Percentiles rank a stretch among this genome's conserved stretches.
These are phyloP conservation scores for Diadromus collaris DNA, from an alignment of 2,888 invertebrate species.

Conservation along the genomic window DNA sequence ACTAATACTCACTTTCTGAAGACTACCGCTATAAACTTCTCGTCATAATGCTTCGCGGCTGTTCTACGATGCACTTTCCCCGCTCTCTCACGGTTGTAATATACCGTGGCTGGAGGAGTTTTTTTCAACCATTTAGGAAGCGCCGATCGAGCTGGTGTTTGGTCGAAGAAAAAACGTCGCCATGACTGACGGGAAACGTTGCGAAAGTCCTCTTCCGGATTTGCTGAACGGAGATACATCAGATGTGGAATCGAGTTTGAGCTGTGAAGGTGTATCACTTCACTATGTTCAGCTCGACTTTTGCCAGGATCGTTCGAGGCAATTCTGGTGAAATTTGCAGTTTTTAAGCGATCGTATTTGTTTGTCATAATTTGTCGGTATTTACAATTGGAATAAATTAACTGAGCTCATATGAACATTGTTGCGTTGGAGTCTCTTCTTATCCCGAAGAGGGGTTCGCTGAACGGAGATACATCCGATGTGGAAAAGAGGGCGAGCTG, in stretches of 20 bases:
- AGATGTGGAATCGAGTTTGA: constrained; percentile 20
- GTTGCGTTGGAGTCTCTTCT: no score
- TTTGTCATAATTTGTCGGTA: no score
- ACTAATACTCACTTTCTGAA: constrained; percentile 51
- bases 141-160: constrained; percentile 29
- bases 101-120: constrained; percentile 36
- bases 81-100: constrained; percentile 38
- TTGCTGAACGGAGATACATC: constrained; percentile 16
- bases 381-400: no score
- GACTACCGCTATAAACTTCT: constrained; percentile 50
- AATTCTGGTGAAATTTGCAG: no score
- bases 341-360: no score
- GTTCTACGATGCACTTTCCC: constrained; percentile 56
- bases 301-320: no score
- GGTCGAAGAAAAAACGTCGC: neutral
- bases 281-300: no score
- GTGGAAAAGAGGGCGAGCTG: constrained; percentile 3
- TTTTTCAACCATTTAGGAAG: constrained; percentile 36
- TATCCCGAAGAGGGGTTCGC: no score
- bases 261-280: constrained; percentile 1
- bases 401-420: no score
- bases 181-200: constrained; percentile 25
- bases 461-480: constrained; percentile 19
- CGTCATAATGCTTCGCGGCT: constrained; percentile 53
- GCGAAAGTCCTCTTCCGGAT: constrained; percentile 23